Evolutionary conservation across 2,113 vertebrate genomes (phyloP).

Genomic region (Oryzias melastigma): DNA sequence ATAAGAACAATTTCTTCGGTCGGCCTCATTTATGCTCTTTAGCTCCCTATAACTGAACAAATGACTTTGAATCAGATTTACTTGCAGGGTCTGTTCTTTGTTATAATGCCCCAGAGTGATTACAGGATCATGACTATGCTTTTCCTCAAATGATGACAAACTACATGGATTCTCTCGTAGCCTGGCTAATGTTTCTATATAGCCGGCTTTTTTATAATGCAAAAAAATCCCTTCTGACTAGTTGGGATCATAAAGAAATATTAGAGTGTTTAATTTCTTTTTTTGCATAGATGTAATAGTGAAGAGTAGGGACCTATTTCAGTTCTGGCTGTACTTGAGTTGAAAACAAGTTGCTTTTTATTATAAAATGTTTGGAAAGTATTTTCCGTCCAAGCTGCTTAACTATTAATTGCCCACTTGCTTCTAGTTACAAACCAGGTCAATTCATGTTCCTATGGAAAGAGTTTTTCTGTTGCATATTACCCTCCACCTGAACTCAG

Average conservation of each 20-base stretch:
- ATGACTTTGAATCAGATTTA: conserved; percentile 72
- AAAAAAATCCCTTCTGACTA: conserved; percentile 6
- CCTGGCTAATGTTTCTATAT: conserved; percentile 22
- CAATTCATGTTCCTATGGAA: conserved; percentile 11
- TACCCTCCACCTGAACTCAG: conserved; percentile 14
- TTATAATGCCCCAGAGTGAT: conserved; percentile 56
- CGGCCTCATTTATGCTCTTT: conserved; percentile 61
- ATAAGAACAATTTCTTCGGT: conserved; percentile 46
- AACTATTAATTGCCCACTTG: conserved; percentile 37
- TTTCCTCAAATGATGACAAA: conserved; percentile 62
- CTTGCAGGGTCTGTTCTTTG: conserved; percentile 65
- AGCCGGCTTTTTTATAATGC: conserved; percentile 9
- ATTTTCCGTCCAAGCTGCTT: conserved; percentile 36
- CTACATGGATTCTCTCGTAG: conserved; percentile 49
- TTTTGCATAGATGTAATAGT: conserved; percentile 10
- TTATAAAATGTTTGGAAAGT: conserved; percentile 48
- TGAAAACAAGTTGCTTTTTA: conserved; percentile 37
- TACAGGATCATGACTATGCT: conserved; percentile 62
- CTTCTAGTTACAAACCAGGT: conserved; percentile 23
- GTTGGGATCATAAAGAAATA: conserved; percentile 14
- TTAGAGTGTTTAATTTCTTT: conserved; percentile 1
- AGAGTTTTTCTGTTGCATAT: conserved; percentile 11
- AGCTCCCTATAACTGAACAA: conserved; percentile 73
- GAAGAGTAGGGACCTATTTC: conserved; percentile 13
- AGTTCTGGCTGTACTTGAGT: conserved; percentile 25